Conservation (phyloP, 2,888 invertebrate species). For the Eueremaeus valkanovi region DNA sequence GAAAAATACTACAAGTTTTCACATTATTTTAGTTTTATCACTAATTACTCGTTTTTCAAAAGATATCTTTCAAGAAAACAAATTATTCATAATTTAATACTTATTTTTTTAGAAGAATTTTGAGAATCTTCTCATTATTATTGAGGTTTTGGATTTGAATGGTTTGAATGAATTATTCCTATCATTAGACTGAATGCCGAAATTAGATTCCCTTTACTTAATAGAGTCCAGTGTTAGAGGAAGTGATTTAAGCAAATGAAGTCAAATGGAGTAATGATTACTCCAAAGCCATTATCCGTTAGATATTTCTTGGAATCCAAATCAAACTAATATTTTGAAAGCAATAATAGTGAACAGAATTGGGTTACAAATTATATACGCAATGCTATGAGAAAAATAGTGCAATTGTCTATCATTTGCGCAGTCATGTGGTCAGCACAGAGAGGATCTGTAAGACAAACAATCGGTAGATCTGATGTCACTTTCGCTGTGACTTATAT, state of each 20-base stretch:
- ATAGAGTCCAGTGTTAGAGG: neutral
- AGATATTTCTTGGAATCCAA: neutral
- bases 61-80: neutral
- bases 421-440: slow-evolving; percentile 14
- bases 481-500: neutral
- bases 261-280: neutral
- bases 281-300: neutral
- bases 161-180: neutral
- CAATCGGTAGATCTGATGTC: neutral
- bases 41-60: neutral
- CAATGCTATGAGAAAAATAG: neutral
- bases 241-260: slow-evolving; percentile 7
- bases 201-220: neutral
- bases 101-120: too few species aligned
- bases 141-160: too few species aligned
- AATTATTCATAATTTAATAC: too few species aligned
- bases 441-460: neutral
- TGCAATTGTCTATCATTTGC: neutral
- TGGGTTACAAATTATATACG: neutral
- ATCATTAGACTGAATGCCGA: neutral
- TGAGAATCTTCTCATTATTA: too few species aligned
- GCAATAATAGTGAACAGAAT: neutral
- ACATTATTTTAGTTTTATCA: neutral
- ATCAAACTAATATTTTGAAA: neutral
- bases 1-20: neutral